These are phyloP conservation scores for Chamaetylas fuelleborni DNA, from an alignment of 2,113 vertebrate genomes.

Conservation along the genomic window DNA sequence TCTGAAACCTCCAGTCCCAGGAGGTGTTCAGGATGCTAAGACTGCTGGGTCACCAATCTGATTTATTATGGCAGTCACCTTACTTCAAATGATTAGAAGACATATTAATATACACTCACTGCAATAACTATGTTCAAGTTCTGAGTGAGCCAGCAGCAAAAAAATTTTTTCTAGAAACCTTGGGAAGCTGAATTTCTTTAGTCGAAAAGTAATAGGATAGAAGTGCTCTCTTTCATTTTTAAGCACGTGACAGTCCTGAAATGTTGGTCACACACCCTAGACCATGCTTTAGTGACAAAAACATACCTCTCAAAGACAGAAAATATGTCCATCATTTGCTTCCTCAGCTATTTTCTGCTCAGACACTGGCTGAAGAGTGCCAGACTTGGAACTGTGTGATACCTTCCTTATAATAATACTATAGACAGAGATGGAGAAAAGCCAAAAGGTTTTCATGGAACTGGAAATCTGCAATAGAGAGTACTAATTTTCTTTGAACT, in stretches of 20 bases:
- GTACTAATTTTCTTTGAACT: conserved; percentile 16
- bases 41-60: neutral
- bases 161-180: neutral
- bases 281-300: neutral
- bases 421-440: neutral
- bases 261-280: neutral
- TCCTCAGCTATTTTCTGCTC: neutral
- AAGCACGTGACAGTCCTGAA: neutral
- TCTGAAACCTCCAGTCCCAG: neutral
- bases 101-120: neutral
- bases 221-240: neutral
- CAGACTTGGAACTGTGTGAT: neutral
- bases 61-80: neutral
- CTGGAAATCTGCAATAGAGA: neutral
- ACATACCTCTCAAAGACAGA: neutral
- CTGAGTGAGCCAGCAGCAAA: neutral
- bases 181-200: neutral
- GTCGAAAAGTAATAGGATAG: neutral
- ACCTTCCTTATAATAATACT: neutral
- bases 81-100: neutral
- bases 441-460: neutral
- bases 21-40: neutral
- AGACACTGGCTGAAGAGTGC: neutral
- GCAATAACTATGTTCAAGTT: neutral
- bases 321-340: neutral